Evolutionary conservation across 2,797 vertebrate species (phyloP).

Genomic region (Pterois miles): DNA sequence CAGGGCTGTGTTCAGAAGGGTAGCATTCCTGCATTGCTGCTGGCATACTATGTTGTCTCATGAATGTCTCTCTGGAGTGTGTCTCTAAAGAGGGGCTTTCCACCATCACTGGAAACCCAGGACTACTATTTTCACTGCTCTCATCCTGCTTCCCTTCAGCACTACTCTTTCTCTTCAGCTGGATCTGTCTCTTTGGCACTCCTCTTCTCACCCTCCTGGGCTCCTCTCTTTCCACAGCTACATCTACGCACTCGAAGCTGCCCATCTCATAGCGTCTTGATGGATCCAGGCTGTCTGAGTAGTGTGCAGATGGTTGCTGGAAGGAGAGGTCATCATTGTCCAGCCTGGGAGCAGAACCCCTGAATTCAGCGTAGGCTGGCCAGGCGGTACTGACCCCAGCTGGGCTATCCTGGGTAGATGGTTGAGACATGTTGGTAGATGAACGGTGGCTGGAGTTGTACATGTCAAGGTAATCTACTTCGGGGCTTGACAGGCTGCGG

Average conservation of each 20-base stretch:
- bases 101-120: slow-evolving; percentile 53
- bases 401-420: slow-evolving; percentile 86
- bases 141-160: slow-evolving; percentile 81
- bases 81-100: slow-evolving; percentile 65
- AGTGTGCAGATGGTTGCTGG: slow-evolving; percentile 62
- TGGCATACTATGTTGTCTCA: slow-evolving; percentile 83
- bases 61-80: slow-evolving; percentile 70
- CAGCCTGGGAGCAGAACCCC: slow-evolving; percentile 73
- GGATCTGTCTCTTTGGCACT: slow-evolving; percentile 95
- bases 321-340: slow-evolving; percentile 73
- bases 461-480: slow-evolving; percentile 86
- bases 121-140: slow-evolving; percentile 82
- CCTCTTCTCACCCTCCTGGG: slow-evolving; percentile 86
- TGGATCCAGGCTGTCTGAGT: slow-evolving; percentile 70
- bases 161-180: slow-evolving; percentile 87
- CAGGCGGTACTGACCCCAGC: slow-evolving; percentile 78
- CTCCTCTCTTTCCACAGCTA: slow-evolving; percentile 88
- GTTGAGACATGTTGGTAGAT: slow-evolving; percentile 85
- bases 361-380: slow-evolving; percentile 83
- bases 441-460: slow-evolving; percentile 88
- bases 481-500: slow-evolving; percentile 84
- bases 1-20: slow-evolving; percentile 43
- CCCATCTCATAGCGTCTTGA: slow-evolving; percentile 80
- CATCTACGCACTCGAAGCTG: slow-evolving; percentile 91
- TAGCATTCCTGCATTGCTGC: slow-evolving; percentile 69